Evolutionary conservation across 1,140 invertebrate genomes (phyloP), one percentile per base, ranked within the genome.

Genomic region (Pseudomyrmex dendroicus): DNA sequence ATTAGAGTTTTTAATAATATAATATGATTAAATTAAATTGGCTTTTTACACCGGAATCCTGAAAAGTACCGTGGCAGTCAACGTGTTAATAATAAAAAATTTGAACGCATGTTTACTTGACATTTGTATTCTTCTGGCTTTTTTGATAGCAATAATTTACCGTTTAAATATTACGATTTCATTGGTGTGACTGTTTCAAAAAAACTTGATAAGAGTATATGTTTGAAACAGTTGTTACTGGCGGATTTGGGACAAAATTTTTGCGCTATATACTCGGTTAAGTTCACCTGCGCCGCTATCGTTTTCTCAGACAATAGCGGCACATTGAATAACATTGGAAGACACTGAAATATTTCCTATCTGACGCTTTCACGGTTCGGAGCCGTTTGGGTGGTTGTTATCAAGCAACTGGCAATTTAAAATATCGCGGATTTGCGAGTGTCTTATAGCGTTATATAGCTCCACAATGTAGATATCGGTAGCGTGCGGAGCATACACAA

Each of bases 351-450:
- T 73, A 76, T 83, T 86, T 77, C 54, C 54, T 22, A 52, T 25
- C 62, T 76, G 61, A 66, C 35, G 17, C 73, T 86, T 87, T 72
- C 83, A 83, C 44, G 35, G 80, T 56, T 61, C 4, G 13, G 17
- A 56, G 20, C 46, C 35, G 48, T 86, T 83, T 64, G 50, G 48
- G 10, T 70, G n/a, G 50, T 57, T 35, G 62, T 68, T 68, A 85
- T 86, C 83, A 73, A 57, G 73, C 62, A 50, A 54, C 13, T 44
- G 56, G 63, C 25, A 86, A 86, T 83, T 82, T 83, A 76, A 86
- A 86, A 83, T 72, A 66, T 59, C 59, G 64, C 10, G 10, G 62
- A 76, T 86, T 64, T 10, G 22, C 13, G 48, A 20, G 48, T 46
- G 20, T 12, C 35, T 77, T 70, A 48, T 68, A 44, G 50, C 25